phyloP scores from a whole-genome alignment of 2,888 invertebrate genomes.

The Meliscaeva auricollis region DNA sequence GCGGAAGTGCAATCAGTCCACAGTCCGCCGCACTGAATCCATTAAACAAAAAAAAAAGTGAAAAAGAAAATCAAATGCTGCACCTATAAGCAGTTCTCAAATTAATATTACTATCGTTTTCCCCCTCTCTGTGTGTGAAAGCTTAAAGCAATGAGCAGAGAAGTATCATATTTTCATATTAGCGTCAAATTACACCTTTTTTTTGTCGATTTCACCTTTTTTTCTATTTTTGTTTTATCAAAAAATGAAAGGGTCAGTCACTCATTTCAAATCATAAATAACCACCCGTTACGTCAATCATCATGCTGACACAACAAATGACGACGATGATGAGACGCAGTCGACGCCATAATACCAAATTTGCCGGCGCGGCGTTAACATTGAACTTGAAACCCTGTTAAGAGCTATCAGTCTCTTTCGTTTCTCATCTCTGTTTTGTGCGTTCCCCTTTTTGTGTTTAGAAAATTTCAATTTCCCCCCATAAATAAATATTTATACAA shows the following conservation, averaged over 20 bases:
- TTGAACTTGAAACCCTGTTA: conserved; percentile 21
- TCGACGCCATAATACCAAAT: neutral
- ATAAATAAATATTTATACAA: neutral
- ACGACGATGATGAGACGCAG: no score
- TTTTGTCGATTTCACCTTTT: conserved; percentile 17
- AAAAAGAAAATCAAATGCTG: neutral
- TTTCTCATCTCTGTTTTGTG: neutral
- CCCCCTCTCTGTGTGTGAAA: neutral
- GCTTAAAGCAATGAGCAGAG: neutral
- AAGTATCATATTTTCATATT: conserved; percentile 28
- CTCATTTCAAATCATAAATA: neutral
- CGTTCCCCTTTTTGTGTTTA: neutral
- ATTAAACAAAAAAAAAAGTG: neutral
- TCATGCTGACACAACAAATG: neutral
- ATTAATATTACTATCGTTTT: neutral
- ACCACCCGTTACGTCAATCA: conserved; percentile 7
- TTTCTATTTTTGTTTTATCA: neutral
- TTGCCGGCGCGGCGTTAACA: conserved; percentile 12
- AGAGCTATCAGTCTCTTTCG: neutral
- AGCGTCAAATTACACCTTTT: neutral
- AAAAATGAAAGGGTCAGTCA: conserved; percentile 27
- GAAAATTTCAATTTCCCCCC: neutral
- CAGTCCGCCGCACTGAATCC: conserved; percentile 28
- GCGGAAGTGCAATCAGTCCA: conserved; percentile 20
- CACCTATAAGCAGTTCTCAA: conserved; percentile 23